A percentile compares a stretch with the other conserved stretches of the same genome.
phyloP scores from a whole-genome alignment of 2,113 vertebrate species.

The Gopherus flavomarginatus region DNA sequence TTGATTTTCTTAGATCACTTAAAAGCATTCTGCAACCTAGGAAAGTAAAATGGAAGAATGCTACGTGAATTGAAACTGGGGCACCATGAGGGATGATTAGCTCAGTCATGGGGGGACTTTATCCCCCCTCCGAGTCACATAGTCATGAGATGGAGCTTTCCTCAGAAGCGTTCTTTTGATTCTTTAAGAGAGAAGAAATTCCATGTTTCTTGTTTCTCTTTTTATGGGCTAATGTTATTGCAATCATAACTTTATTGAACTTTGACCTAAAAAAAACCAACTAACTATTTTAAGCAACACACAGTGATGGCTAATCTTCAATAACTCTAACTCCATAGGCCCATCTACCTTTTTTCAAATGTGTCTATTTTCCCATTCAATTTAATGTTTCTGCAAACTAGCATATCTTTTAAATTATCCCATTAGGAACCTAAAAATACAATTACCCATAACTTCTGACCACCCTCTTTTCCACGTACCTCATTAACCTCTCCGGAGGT shows the following conservation, averaged over 20 bases:
- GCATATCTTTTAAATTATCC: neutral
- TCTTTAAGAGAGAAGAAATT: neutral
- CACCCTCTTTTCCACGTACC: neutral
- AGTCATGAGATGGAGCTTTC: neutral
- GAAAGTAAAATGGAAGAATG: slow-evolving; percentile 21
- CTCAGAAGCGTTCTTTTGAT: neutral
- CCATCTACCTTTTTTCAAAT: neutral
- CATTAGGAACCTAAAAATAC: neutral
- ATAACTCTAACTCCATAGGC: neutral
- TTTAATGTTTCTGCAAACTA: neutral
- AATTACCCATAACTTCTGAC: neutral
- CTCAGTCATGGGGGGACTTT: neutral
- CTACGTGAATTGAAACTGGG: neutral
- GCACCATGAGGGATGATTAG: neutral
- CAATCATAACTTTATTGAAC: neutral
- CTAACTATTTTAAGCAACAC: neutral
- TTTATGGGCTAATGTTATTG: neutral
- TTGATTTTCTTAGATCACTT: slow-evolving; percentile 72
- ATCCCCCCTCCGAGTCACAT: neutral
- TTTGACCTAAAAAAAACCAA: neutral
- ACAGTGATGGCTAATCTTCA: neutral
- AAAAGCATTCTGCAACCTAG: slow-evolving; percentile 41
- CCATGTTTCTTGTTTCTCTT: neutral
- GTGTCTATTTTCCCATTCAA: neutral
- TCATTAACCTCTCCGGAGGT: neutral